These are phyloP conservation scores for Ectemnius continuus DNA, from an alignment of 2,888 invertebrate species.

Conservation along the genomic window DNA sequence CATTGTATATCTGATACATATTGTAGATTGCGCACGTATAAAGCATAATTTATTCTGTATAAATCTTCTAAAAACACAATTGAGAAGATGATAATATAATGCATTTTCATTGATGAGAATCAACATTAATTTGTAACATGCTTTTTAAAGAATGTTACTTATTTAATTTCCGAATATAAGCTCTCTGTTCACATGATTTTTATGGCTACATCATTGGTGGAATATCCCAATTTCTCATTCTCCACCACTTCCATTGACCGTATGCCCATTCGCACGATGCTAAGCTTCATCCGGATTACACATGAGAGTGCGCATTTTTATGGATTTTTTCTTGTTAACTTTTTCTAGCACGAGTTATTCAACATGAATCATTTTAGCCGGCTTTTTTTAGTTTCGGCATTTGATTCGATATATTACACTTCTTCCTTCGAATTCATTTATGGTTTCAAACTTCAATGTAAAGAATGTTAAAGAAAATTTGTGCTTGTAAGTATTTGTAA, in stretches of 20 bases:
- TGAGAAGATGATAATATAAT: too few relatives aligned
- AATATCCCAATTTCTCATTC: conserved; percentile 48
- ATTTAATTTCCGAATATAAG: not conserved
- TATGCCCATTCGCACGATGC: conserved; percentile 64
- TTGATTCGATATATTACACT: conserved; percentile 64
- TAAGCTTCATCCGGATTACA: conserved; percentile 76
- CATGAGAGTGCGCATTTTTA: conserved; percentile 69
- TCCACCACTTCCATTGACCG: conserved; percentile 50
- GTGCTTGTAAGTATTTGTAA: too few relatives aligned
- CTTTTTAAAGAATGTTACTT: conserved; percentile 27
- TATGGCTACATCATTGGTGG: conserved; percentile 21
- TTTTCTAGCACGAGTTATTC: conserved; percentile 63
- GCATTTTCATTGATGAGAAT: too few relatives aligned
- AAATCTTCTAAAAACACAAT: too few relatives aligned
- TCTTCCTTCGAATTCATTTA: conserved; percentile 55
- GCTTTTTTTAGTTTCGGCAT: conserved; percentile 49
- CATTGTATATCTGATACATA: too few relatives aligned
- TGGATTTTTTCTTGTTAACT: conserved; percentile 61
- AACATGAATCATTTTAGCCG: conserved; percentile 58
- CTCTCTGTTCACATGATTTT: not conserved
- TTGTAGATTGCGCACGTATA: too few relatives aligned
- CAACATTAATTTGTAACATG: too few relatives aligned
- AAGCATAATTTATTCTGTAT: too few relatives aligned
- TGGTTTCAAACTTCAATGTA: conserved; percentile 32
- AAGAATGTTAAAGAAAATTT: conserved; percentile 9